Conservation (phyloP, 2,888 invertebrate genomes). For the Aethes cnicana region DNA sequence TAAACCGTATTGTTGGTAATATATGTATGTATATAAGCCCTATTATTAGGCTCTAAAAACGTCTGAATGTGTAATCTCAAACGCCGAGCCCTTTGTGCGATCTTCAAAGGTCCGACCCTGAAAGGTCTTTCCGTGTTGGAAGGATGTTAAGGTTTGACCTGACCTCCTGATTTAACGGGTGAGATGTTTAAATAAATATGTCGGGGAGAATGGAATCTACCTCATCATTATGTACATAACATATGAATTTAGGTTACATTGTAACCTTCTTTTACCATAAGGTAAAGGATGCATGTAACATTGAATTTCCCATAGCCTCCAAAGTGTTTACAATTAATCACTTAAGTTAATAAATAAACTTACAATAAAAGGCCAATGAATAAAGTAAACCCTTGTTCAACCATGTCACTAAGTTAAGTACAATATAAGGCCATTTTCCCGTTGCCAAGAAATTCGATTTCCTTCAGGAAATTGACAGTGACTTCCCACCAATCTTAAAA, state of each 20-base stretch:
- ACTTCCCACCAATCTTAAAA: slow-evolving; percentile 38
- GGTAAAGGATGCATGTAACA: no score
- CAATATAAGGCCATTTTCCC: slow-evolving; percentile 30
- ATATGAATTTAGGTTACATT: no score
- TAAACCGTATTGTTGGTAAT: no score
- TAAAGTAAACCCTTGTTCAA: neutral
- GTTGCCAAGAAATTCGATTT: slow-evolving; percentile 44
- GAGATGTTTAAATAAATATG: neutral
- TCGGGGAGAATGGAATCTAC: no score
- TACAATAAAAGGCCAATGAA: neutral
- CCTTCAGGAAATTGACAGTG: slow-evolving; percentile 50
- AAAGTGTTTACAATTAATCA: neutral
- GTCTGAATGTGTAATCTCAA: neutral
- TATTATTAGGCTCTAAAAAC: no score
- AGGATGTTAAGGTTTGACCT: slow-evolving; percentile 31
- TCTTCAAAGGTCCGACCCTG: slow-evolving; percentile 11
- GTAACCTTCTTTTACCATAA: no score
- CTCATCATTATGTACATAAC: no score
- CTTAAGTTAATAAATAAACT: neutral
- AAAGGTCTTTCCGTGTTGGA: slow-evolving; percentile 34
- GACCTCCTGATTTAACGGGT: neutral
- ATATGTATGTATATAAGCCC: no score
- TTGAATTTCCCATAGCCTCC: no score
- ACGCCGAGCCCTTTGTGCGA: slow-evolving; percentile 1
- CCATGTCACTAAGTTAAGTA: slow-evolving; percentile 16